Conservation (phyloP, 1,140 invertebrate species). For the Rhyzopertha dominica region DNA sequence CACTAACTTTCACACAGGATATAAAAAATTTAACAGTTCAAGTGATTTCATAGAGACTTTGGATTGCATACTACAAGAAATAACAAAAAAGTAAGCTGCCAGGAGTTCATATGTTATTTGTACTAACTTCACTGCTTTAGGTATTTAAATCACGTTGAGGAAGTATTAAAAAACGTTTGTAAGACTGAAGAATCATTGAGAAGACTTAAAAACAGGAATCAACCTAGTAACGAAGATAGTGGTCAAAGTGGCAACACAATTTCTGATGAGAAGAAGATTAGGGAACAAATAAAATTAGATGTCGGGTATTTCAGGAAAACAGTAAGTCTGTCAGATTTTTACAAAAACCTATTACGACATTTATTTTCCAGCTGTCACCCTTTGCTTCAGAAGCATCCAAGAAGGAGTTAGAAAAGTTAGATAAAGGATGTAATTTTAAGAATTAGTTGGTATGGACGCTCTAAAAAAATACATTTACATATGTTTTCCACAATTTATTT, state of each 20-base stretch:
- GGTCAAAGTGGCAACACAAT: conserved; percentile 49
- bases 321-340: conserved; percentile 17
- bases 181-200: conserved; percentile 91
- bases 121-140: conserved; percentile 51
- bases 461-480: too few species aligned
- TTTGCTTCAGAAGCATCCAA: not conserved
- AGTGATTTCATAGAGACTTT: too few species aligned
- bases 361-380: conserved; percentile 7
- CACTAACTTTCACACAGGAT: too few species aligned
- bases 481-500: too few species aligned
- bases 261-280: conserved; percentile 90
- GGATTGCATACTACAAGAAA: too few species aligned
- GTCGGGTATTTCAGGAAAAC: conserved; percentile 49
- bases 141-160: conserved; percentile 73
- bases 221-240: conserved; percentile 43
- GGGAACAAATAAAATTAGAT: conserved; percentile 83
- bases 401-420: not conserved
- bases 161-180: conserved; percentile 87
- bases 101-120: not conserved
- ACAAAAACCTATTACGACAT: not conserved
- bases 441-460: too few species aligned
- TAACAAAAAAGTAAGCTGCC: too few species aligned
- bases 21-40: too few species aligned
- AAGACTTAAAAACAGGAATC: conserved; percentile 77
- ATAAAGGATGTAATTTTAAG: too few species aligned